Percentiles rank a stretch among this genome's conserved stretches.
Conservation (phyloP, 2,797 vertebrate genomes). For the Sebastes reedi region DNA sequence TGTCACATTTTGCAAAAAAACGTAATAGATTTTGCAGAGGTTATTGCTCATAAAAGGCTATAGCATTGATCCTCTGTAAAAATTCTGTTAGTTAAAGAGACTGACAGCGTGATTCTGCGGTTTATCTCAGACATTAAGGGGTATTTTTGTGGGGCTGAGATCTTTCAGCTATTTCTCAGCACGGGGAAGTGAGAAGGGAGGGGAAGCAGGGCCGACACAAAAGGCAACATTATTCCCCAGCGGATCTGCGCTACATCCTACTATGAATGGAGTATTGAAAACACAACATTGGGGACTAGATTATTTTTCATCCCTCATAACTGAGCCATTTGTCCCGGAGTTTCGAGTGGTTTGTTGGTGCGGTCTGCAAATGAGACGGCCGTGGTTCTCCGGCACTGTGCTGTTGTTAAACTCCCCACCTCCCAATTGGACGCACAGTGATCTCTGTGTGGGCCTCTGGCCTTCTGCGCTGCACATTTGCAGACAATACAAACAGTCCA, state of each 20-base stretch:
- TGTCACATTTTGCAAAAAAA: not conserved
- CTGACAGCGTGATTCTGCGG: slow-evolving; percentile 49
- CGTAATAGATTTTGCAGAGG: not conserved
- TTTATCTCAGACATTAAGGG: slow-evolving; percentile 72
- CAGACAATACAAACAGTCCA: not conserved
- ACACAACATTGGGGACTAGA: slow-evolving; percentile 84
- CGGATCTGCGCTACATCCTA: slow-evolving; percentile 82
- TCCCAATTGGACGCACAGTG: slow-evolving; percentile 66
- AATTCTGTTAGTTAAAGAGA: slow-evolving; percentile 37
- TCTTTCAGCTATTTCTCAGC: slow-evolving; percentile 88
- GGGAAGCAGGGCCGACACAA: slow-evolving; percentile 87
- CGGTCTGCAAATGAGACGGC: slow-evolving; percentile 63
- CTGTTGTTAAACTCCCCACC: slow-evolving; percentile 71
- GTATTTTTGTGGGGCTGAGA: slow-evolving; percentile 80
- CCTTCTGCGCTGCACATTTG: slow-evolving; percentile 12
- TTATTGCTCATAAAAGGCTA: not conserved
- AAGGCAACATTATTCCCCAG: slow-evolving; percentile 94
- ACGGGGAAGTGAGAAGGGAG: slow-evolving; percentile 79
- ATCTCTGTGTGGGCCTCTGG: slow-evolving; percentile 48
- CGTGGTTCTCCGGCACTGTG: slow-evolving; percentile 33
- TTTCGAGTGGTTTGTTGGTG: slow-evolving; percentile 69
- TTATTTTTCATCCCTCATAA: slow-evolving; percentile 90
- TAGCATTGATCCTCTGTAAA: slow-evolving; percentile 27
- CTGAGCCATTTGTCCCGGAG: slow-evolving; percentile 79
- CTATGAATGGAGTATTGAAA: slow-evolving; percentile 97